Conservation (phyloP, 2,888 invertebrate genomes). For the Napeogenes sylphis region DNA sequence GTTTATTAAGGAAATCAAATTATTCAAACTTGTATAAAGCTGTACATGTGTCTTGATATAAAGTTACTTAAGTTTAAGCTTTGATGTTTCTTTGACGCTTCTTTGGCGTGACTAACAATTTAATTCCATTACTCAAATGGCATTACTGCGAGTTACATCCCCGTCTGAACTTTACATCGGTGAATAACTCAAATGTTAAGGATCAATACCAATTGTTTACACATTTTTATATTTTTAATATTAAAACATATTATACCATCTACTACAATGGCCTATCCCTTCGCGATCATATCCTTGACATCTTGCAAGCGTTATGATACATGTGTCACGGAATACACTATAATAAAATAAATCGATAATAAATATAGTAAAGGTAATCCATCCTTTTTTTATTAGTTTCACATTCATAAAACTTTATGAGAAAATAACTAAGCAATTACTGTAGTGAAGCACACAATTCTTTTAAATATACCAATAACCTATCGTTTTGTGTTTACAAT, state of each 20-base stretch:
- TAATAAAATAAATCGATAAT: slow-evolving; percentile 18
- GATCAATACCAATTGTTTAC: background rate
- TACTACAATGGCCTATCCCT: slow-evolving; percentile 36
- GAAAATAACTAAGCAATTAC: slow-evolving; percentile 20
- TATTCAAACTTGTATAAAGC: too few species aligned
- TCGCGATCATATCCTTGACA: slow-evolving; percentile 48
- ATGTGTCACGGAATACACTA: slow-evolving; percentile 34
- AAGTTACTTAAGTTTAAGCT: background rate
- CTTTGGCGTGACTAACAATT: slow-evolving; percentile 3
- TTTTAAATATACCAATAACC: slow-evolving; percentile 32
- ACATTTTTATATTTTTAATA: slow-evolving; percentile 17
- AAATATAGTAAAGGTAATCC: slow-evolving; percentile 1
- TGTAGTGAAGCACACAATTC: slow-evolving; percentile 30
- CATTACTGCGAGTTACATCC: background rate
- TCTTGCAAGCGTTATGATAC: slow-evolving; percentile 29
- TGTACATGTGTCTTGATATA: too few species aligned
- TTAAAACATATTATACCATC: slow-evolving; percentile 36
- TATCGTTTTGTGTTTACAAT: slow-evolving; percentile 38
- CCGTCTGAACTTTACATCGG: background rate
- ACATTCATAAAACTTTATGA: slow-evolving; percentile 20
- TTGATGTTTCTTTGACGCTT: background rate
- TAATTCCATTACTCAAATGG: slow-evolving; percentile 1
- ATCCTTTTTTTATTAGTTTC: slow-evolving; percentile 20
- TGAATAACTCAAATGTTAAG: slow-evolving; percentile 5
- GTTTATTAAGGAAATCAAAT: too few species aligned